Conservation (phyloP, 2,888 invertebrate species). For the Blera fallax region DNA sequence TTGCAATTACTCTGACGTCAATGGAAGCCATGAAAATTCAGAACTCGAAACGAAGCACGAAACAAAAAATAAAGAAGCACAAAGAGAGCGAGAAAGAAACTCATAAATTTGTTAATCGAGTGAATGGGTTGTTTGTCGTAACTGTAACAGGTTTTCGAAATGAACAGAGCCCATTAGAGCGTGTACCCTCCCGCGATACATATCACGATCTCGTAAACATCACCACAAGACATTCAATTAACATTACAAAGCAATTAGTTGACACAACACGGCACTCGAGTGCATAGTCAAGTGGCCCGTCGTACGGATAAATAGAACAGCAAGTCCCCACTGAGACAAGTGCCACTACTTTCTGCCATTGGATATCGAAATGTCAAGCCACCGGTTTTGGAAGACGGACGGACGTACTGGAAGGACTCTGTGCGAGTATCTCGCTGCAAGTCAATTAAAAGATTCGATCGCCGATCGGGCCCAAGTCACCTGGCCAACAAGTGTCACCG, state of each 20-base stretch:
- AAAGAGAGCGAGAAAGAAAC: not conserved
- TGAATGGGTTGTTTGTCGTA: slow-evolving; percentile 25
- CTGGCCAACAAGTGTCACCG: slow-evolving; percentile 26
- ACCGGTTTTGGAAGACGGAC: slow-evolving; percentile 9
- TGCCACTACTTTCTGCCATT: slow-evolving; percentile 2
- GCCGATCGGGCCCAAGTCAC: not conserved
- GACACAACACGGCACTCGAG: slow-evolving; percentile 24
- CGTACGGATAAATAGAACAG: not conserved
- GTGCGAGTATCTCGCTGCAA: no score
- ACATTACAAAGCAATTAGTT: slow-evolving; percentile 55
- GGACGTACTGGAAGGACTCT: not conserved
- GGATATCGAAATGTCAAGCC: slow-evolving; percentile 29
- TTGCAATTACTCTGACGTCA: slow-evolving; percentile 73
- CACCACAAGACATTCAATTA: slow-evolving; percentile 48
- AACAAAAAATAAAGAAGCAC: not conserved
- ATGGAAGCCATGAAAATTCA: slow-evolving; percentile 73
- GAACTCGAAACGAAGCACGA: slow-evolving; percentile 18
- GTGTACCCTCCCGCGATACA: not conserved
- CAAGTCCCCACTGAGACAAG: not conserved
- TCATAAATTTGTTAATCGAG: slow-evolving; percentile 8
- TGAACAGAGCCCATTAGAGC: not conserved
- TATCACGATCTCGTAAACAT: slow-evolving; percentile 41
- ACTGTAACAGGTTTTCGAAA: slow-evolving; percentile 36
- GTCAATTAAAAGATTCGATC: not conserved
- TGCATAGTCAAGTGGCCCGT: not conserved